Evolutionary conservation across 2,797 vertebrate genomes (phyloP).

Genomic region (Schizopygopsis pylzovi): DNA sequence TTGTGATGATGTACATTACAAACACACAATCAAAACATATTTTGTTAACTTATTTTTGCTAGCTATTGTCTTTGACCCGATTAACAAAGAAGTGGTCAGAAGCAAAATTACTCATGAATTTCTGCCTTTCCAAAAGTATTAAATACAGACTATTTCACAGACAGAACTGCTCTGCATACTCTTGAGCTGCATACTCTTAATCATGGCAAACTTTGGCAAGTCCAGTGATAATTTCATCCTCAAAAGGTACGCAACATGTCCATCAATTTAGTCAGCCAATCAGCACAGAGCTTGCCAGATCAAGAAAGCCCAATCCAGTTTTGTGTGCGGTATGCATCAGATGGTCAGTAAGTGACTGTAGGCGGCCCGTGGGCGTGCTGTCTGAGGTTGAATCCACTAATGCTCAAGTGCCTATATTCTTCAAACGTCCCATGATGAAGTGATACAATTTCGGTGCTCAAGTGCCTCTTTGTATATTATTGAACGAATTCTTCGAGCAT

Average conservation of each 20-base stretch:
- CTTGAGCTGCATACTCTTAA: background rate
- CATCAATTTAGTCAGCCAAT: constrained; percentile 16
- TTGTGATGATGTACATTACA: background rate
- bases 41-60: background rate
- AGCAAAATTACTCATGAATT: background rate
- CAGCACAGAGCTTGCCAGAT: constrained; percentile 7
- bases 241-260: background rate
- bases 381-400: background rate
- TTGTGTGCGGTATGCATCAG: background rate
- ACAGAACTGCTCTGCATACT: background rate
- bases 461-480: constrained; percentile 18
- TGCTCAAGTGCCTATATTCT: background rate
- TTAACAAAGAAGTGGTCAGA: background rate
- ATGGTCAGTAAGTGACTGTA: background rate
- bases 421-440: background rate
- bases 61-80: too few species aligned
- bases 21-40: background rate
- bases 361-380: background rate
- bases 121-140: background rate
- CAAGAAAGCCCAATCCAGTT: constrained; percentile 6
- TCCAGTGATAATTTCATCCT: background rate
- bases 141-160: background rate
- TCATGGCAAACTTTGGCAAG: background rate
- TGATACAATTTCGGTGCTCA: constrained; percentile 16
- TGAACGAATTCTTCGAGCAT: background rate